phyloP scores from a whole-genome alignment of 2,113 vertebrate species.

The Ageneiosus marmoratus region DNA sequence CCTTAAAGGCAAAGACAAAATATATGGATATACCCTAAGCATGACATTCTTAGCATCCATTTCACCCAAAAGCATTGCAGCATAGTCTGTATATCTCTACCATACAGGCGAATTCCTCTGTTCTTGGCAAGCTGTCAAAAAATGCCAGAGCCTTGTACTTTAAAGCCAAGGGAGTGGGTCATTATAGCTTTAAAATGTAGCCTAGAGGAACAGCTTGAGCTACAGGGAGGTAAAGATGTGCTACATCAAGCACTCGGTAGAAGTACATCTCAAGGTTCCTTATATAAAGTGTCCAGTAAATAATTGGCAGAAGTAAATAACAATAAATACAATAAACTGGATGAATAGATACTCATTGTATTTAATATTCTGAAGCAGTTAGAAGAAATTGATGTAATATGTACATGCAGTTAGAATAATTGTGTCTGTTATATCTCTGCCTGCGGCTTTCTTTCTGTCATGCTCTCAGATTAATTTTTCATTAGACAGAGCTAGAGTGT shows the following conservation, averaged over 20 bases:
- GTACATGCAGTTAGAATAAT: not conserved
- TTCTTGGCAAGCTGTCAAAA: conserved; percentile 18
- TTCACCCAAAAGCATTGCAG: not conserved
- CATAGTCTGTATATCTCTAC: not conserved
- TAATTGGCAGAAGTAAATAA: not conserved
- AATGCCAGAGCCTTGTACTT: not conserved
- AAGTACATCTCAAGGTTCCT: conserved; percentile 35
- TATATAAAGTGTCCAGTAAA: not conserved
- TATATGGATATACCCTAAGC: not conserved
- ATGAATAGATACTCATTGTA: not conserved
- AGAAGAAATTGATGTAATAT: not conserved
- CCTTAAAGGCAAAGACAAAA: conserved; percentile 14
- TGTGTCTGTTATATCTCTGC: not conserved
- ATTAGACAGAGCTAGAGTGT: not conserved
- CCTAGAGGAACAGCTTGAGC: not conserved
- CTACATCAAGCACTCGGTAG: not conserved
- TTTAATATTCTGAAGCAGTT: conserved; percentile 1
- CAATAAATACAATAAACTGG: not conserved
- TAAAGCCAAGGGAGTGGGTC: not conserved
- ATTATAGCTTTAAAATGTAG: conserved; percentile 6
- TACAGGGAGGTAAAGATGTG: conserved; percentile 5
- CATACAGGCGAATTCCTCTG: not conserved
- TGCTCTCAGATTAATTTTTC: conserved; percentile 7
- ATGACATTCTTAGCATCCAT: conserved; percentile 5
- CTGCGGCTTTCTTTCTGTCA: conserved; percentile 15